phyloP scores from a whole-genome alignment of 2,113 vertebrate species.

The Myrmecophaga tridactyla region DNA sequence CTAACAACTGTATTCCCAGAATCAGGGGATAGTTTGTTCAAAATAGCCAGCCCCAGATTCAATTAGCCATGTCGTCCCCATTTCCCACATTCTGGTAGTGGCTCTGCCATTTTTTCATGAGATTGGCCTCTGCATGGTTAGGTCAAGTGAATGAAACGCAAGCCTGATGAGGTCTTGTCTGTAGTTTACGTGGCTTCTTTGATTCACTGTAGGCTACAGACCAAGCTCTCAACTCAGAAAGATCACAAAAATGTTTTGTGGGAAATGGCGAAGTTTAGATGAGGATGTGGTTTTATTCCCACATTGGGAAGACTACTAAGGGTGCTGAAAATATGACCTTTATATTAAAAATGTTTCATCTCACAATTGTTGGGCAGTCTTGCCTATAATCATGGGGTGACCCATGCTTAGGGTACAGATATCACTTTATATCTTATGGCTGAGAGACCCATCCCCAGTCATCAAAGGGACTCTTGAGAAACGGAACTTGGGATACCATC shows the following conservation, averaged over 20 bases:
- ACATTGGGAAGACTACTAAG: not conserved
- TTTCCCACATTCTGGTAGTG: not conserved
- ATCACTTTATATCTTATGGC: not conserved
- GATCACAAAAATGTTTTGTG: not conserved
- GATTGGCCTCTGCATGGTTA: not conserved
- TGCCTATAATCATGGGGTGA: not conserved
- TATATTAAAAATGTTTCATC: not conserved
- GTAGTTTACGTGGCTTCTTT: not conserved
- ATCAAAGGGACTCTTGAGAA: not conserved
- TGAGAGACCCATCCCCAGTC: fast-evolving
- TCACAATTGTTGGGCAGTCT: not conserved
- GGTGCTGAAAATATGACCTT: no score
- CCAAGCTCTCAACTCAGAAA: no score
- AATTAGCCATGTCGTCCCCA: fast-evolving
- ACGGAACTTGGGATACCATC: not conserved
- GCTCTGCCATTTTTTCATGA: not conserved
- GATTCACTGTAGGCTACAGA: not conserved
- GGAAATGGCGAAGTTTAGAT: not conserved
- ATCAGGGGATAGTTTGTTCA: not conserved
- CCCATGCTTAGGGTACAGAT: not conserved
- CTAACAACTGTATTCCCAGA: not conserved
- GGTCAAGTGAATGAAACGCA: not conserved
- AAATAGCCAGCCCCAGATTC: not conserved
- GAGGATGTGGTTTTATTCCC: not conserved
- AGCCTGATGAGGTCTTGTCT: fast-evolving